These are phyloP conservation scores for Clarias platycephalus DNA, from an alignment of 2,797 vertebrate species.

Conservation along the genomic window DNA sequence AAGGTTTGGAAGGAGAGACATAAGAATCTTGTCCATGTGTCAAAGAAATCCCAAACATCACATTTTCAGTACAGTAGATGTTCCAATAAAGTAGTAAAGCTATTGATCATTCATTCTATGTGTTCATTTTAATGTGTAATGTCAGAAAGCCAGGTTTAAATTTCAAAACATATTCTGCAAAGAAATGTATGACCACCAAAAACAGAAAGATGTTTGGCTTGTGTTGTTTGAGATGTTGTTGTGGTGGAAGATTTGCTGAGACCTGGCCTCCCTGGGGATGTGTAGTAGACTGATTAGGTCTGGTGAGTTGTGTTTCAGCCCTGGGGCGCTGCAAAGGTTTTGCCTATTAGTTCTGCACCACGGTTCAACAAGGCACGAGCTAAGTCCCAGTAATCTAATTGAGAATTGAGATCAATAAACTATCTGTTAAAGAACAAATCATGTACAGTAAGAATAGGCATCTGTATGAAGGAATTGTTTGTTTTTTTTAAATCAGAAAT, in stretches of 20 bases:
- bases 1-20: no score
- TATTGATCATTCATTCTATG: background rate
- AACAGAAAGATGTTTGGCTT: background rate
- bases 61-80: background rate
- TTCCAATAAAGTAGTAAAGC: background rate
- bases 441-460: background rate
- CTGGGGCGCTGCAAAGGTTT: conserved; percentile 23
- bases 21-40: background rate
- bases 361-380: conserved; percentile 14
- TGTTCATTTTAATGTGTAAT: background rate
- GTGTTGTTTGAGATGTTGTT: background rate
- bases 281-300: conserved; percentile 6
- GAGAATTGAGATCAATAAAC: conserved; percentile 25
- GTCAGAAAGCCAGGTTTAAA: background rate
- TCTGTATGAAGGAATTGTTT: background rate
- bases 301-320: background rate
- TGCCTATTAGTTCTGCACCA: conserved; percentile 41
- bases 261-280: background rate
- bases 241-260: background rate
- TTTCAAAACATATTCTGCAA: background rate
- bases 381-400: conserved; percentile 34
- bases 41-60: background rate
- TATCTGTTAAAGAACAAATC: conserved; percentile 11
- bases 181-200: background rate
- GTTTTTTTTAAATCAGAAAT: conserved; percentile 6